Percentiles rank a stretch among this genome's conserved stretches.
Conservation (phyloP, 2,888 invertebrate genomes). For the Imbricaverruca yamaguchii region DNA sequence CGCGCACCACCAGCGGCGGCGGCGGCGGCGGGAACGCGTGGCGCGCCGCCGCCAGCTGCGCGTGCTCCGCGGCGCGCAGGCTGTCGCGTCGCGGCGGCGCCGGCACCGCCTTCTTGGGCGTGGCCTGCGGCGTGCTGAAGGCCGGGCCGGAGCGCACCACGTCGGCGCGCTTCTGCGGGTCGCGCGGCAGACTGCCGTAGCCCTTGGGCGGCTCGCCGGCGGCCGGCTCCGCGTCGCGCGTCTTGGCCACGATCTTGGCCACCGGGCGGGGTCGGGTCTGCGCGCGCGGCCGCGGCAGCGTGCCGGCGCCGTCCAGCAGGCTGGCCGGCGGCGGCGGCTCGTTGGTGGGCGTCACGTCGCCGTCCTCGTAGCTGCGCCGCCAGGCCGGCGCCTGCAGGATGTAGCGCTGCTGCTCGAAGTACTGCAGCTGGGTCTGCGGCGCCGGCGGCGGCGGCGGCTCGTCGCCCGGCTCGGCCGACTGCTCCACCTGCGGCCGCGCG, state of each 20-base stretch:
- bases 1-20: conserved; percentile 42
- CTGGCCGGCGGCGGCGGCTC: conserved; percentile 44
- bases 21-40: conserved; percentile 41
- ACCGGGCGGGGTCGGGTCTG: conserved; percentile 65
- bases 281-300: conserved; percentile 74
- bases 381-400: conserved; percentile 38
- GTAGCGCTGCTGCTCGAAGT: conserved; percentile 18
- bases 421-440: conserved; percentile 15
- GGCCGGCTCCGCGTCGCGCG: conserved; percentile 33
- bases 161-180: conserved; percentile 20
- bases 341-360: conserved; percentile 82
- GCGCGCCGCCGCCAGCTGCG: conserved; percentile 20
- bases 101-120: conserved; percentile 41
- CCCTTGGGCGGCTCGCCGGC: conserved; percentile 22
- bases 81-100: conserved; percentile 45
- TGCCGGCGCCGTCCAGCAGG: conserved; percentile 58
- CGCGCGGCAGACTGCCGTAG: conserved; percentile 19
- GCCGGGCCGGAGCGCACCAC: conserved; percentile 25
- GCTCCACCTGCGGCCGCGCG: not conserved
- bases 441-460: conserved; percentile 13
- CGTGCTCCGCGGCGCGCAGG: conserved; percentile 27
- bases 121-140: conserved; percentile 34
- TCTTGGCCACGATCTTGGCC: conserved; percentile 56
- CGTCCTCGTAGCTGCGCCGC: conserved; percentile 57
- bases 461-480: not conserved